Percentiles rank a stretch among this genome's conserved stretches.
These are phyloP conservation scores for Phyllostomus discolor DNA, from an alignment of 2,113 vertebrate genomes.

Conservation along the genomic window DNA sequence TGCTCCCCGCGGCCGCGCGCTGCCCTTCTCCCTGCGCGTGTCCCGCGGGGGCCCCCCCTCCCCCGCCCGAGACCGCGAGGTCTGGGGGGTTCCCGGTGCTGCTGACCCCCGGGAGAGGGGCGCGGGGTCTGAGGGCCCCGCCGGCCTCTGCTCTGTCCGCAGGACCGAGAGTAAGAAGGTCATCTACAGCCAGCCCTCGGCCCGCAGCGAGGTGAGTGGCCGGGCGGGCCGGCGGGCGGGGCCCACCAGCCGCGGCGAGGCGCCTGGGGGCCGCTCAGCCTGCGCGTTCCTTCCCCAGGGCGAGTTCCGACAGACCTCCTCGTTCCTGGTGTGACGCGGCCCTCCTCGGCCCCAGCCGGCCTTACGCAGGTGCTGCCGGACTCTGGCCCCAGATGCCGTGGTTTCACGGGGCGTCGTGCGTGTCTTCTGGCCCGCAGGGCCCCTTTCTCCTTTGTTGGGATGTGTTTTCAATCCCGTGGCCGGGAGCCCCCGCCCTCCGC, in stretches of 20 bases:
- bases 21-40: not conserved
- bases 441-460: not conserved
- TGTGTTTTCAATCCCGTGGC: not conserved
- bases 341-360: not conserved
- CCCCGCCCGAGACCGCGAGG: not conserved
- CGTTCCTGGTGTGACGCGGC: constrained; percentile 79
- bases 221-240: not conserved
- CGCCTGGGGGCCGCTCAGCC: not conserved
- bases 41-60: not conserved
- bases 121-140: not conserved
- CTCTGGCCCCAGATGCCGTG: not conserved
- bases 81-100: not conserved
- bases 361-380: constrained; percentile 36
- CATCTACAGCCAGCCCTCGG: constrained; percentile 80
- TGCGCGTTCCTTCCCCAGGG: constrained; percentile 51
- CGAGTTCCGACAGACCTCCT: constrained; percentile 82
- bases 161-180: constrained; percentile 76
- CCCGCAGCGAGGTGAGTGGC: constrained; percentile 77
- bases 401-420: constrained; percentile 31
- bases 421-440: not conserved
- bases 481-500: not conserved
- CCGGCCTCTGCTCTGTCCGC: not conserved
- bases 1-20: no score
- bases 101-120: not conserved
- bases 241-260: not conserved